phyloP scores from a whole-genome alignment of 2,888 invertebrate genomes.

The Syrista parreyssii region DNA sequence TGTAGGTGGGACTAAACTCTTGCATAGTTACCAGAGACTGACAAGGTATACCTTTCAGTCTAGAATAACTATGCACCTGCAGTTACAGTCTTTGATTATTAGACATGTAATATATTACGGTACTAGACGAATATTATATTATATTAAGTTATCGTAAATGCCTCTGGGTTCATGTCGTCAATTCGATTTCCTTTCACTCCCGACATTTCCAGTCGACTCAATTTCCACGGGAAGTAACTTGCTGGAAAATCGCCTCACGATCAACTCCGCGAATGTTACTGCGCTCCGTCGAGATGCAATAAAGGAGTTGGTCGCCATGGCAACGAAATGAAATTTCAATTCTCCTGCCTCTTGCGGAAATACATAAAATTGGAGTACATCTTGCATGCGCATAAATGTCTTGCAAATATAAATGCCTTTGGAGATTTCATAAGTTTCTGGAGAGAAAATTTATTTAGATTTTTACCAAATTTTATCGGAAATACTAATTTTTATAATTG shows the following conservation, averaged over 20 bases:
- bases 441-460: background rate
- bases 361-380: background rate
- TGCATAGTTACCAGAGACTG: background rate
- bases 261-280: background rate
- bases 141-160: background rate
- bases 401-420: background rate
- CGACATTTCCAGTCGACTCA: background rate
- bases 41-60: background rate
- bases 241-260: background rate
- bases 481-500: background rate
- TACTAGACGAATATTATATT: background rate
- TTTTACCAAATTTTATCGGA: background rate
- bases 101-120: background rate
- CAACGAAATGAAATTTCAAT: background rate
- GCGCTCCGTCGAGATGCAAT: background rate
- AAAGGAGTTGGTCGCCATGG: background rate
- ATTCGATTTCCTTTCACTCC: background rate
- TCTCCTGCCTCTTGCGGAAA: background rate
- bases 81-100: background rate
- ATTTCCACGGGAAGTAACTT: background rate
- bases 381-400: background rate
- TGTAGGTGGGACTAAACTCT: background rate
- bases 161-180: background rate
- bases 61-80: no score
- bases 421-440: no score